phyloP scores from a whole-genome alignment of 2,888 invertebrate species.

The Nemotelus pantherinus region DNA sequence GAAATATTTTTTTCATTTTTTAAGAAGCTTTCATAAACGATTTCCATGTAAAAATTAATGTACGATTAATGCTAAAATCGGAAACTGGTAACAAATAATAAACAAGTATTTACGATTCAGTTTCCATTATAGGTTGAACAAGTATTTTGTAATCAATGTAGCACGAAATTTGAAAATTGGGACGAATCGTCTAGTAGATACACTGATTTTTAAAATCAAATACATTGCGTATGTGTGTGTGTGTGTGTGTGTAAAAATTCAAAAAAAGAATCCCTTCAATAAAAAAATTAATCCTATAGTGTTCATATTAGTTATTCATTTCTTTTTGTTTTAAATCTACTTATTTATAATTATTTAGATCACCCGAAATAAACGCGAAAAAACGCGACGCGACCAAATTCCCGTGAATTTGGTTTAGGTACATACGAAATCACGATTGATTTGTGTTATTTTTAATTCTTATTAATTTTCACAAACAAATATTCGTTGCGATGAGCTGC shows the following conservation, averaged over 20 bases:
- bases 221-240: slow-evolving; percentile 25
- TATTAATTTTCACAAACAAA: slow-evolving; percentile 13
- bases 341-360: slow-evolving; percentile 58
- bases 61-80: neutral
- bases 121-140: neutral
- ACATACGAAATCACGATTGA: slow-evolving; percentile 66
- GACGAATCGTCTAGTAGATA: slow-evolving; percentile 27
- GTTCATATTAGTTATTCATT: slow-evolving; percentile 31
- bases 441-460: slow-evolving; percentile 52
- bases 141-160: neutral
- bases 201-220: slow-evolving; percentile 7
- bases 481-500: neutral
- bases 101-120: neutral
- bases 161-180: neutral
- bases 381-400: slow-evolving; percentile 66
- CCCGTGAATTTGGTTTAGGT: slow-evolving; percentile 66
- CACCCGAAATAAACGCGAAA: slow-evolving; percentile 64
- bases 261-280: slow-evolving; percentile 25
- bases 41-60: neutral
- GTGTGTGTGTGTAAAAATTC: slow-evolving; percentile 23
- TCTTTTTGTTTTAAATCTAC: slow-evolving; percentile 46
- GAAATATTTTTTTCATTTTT: neutral
- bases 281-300: slow-evolving; percentile 33
- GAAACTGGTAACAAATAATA: neutral
- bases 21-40: neutral